These are phyloP conservation scores for Heliconius himera DNA, from an alignment of 1,140 invertebrate species.

Conservation along the genomic window DNA sequence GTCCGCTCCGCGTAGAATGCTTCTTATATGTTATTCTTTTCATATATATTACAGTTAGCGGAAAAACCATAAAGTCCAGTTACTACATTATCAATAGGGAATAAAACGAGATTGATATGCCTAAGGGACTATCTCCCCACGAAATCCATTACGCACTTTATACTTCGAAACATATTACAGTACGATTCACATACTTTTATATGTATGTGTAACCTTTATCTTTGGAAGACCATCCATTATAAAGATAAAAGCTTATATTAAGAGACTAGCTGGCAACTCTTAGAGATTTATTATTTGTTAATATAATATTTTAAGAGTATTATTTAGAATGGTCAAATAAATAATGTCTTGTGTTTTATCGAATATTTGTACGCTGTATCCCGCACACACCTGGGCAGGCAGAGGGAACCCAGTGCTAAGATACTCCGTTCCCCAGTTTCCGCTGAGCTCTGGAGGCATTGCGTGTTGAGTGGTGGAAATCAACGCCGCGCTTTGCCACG, in stretches of 20 bases:
- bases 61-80: constrained; percentile 26
- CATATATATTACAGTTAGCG: not conserved
- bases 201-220: constrained; percentile 47
- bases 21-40: too few species aligned
- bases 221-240: constrained; percentile 70
- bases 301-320: constrained; percentile 5
- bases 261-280: constrained; percentile 8
- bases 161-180: constrained; percentile 51
- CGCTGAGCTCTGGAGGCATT: too few species aligned
- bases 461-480: too few species aligned
- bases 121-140: constrained; percentile 50
- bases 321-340: not conserved
- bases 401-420: too few species aligned
- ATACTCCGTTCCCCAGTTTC: too few species aligned
- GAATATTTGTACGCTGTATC: too few species aligned
- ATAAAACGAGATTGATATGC: constrained; percentile 55
- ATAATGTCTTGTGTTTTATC: not conserved
- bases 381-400: too few species aligned
- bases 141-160: constrained; percentile 64
- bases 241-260: constrained; percentile 58
- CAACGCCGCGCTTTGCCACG: too few species aligned
- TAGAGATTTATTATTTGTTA: not conserved
- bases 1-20: too few species aligned
- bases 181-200: constrained; percentile 41
- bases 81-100: constrained; percentile 58